These are phyloP conservation scores for Eretmochelys imbricata DNA, from an alignment of 2,113 vertebrate species.

Conservation along the genomic window DNA sequence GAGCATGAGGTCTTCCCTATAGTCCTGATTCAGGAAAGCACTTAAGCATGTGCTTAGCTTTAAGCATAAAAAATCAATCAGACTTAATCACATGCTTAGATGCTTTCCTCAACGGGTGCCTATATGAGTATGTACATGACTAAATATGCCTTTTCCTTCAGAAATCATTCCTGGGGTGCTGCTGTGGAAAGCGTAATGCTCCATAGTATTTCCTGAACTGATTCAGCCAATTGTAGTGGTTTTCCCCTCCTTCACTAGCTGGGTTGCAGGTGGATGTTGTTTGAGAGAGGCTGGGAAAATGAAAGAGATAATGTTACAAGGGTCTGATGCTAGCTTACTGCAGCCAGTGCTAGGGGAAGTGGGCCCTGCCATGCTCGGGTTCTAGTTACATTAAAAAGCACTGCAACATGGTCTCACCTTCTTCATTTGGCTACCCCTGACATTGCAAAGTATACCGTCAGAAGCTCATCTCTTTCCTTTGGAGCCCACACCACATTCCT, in stretches of 20 bases:
- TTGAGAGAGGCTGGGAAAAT: background rate
- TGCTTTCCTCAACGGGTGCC: constrained; percentile 22
- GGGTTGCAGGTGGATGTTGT: background rate
- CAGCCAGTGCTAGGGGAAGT: too few relatives aligned
- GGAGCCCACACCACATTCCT: background rate
- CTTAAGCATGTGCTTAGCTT: background rate
- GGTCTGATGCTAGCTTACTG: background rate
- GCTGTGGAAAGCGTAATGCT: constrained; percentile 26
- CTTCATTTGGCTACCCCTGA: background rate
- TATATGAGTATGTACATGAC: background rate
- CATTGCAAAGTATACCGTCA: background rate
- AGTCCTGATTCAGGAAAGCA: background rate
- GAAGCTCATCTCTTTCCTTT: background rate
- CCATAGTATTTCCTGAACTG: background rate
- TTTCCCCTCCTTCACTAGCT: constrained; percentile 24
- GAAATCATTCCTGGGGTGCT: background rate
- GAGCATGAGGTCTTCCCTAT: background rate
- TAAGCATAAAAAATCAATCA: background rate
- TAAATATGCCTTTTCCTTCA: background rate
- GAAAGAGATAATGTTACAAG: background rate
- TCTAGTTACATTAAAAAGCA: constrained; percentile 9
- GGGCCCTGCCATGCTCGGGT: background rate
- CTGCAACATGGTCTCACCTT: rapidly evolving
- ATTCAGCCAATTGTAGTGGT: constrained; percentile 23
- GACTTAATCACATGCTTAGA: background rate